Conservation (phyloP, 2,888 invertebrate genomes). For the Lacanobia oleracea region DNA sequence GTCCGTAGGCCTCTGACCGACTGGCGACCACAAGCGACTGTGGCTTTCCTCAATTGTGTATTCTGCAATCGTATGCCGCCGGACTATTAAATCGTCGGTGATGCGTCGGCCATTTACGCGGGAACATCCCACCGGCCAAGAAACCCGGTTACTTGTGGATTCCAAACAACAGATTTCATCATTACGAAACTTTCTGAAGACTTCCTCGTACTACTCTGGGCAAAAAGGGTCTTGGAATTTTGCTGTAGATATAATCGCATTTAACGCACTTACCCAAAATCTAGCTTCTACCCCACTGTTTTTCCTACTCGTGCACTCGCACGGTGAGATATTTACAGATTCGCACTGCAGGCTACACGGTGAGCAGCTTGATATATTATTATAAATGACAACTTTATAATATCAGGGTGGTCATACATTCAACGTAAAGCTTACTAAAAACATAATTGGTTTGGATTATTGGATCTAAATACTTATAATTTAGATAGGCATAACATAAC, state of each 20-base stretch:
- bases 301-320: too few relatives aligned
- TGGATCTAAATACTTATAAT: too few relatives aligned
- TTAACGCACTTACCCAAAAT: too few relatives aligned
- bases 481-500: too few relatives aligned
- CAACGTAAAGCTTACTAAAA: too few relatives aligned
- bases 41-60: slow-evolving; percentile 30
- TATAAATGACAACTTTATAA: too few relatives aligned
- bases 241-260: neutral
- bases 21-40: slow-evolving; percentile 7
- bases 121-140: slow-evolving; percentile 43
- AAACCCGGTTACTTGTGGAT: slow-evolving; percentile 38
- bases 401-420: too few relatives aligned
- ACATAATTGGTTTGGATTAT: too few relatives aligned
- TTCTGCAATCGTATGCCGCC: slow-evolving; percentile 5
- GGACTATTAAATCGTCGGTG: slow-evolving; percentile 19
- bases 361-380: too few relatives aligned
- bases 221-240: neutral
- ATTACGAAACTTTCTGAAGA: neutral
- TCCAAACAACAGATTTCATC: slow-evolving; percentile 13
- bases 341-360: too few relatives aligned
- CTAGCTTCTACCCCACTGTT: too few relatives aligned
- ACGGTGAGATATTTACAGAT: too few relatives aligned
- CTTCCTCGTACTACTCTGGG: slow-evolving; percentile 7
- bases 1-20: slow-evolving; percentile 17
- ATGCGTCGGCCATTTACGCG: slow-evolving; percentile 10